Percentiles rank a stretch among this genome's conserved stretches.
phyloP scores from a whole-genome alignment of 2,113 vertebrate species.

The Cinclus cinclus region DNA sequence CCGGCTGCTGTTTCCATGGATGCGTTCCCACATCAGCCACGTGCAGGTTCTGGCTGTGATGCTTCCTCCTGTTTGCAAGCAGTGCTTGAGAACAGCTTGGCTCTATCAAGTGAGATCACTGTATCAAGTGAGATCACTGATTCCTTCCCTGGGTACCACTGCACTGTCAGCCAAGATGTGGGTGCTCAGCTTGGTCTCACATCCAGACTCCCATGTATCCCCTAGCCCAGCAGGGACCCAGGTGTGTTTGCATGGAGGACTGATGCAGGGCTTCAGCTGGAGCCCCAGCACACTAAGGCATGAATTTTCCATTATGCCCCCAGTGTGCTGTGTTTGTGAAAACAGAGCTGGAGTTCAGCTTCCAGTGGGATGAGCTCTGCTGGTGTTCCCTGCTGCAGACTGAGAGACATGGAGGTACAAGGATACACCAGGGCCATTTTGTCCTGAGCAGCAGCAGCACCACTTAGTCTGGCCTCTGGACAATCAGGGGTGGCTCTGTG shows the following conservation, averaged over 20 bases:
- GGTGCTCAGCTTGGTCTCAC: not conserved
- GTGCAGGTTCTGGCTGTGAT: not conserved
- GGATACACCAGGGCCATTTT: not conserved
- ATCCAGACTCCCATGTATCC: not conserved
- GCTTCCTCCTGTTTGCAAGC: not conserved
- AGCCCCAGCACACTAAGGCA: too few relatives aligned
- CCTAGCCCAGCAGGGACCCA: rapidly evolving
- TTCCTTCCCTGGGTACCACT: not conserved
- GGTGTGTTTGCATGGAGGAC: not conserved
- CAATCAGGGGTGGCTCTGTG: rapidly evolving
- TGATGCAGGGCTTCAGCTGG: too few relatives aligned
- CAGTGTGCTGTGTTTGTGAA: not conserved
- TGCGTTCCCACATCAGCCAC: not conserved
- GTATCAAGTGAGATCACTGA: not conserved
- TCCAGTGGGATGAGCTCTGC: not conserved
- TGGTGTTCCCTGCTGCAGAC: not conserved
- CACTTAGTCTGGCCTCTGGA: not conserved
- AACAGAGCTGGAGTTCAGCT: not conserved
- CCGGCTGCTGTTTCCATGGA: not conserved
- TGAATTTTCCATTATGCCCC: not conserved
- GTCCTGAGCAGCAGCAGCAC: not conserved
- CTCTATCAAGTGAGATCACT: not conserved
- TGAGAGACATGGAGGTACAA: rapidly evolving
- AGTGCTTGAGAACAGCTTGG: not conserved
- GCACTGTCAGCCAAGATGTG: not conserved